Evolutionary conservation across 2,888 invertebrate species (phyloP).

Genomic region (Eledona agricola): DNA sequence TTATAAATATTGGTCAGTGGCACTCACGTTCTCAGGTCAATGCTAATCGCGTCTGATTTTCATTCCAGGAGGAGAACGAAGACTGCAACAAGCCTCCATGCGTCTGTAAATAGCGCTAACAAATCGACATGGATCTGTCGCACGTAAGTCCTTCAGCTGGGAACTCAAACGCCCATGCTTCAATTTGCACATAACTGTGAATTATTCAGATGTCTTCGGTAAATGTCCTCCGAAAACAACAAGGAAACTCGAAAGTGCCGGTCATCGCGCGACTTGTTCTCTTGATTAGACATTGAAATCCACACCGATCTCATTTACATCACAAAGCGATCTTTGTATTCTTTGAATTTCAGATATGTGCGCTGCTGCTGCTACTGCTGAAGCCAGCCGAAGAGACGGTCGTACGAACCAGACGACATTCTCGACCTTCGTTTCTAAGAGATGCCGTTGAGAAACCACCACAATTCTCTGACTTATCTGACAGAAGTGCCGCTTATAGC

Average conservation of each 20-base stretch:
- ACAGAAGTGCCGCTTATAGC: conserved; percentile 48
- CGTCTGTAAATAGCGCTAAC: conserved; percentile 11
- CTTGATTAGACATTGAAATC: conserved; percentile 2
- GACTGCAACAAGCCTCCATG: conserved; percentile 23
- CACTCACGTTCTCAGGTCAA: conserved; percentile 49
- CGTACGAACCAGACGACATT: conserved; percentile 2
- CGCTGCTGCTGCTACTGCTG: conserved; percentile 48
- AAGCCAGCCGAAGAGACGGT: conserved; percentile 50
- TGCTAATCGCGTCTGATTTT: conserved; percentile 28
- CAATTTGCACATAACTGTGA: conserved; percentile 18
- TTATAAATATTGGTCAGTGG: conserved; percentile 54
- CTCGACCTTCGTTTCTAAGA: conserved; percentile 60
- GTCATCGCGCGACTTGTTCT: conserved; percentile 7
- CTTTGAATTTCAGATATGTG: conserved; percentile 53
- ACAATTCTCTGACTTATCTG: conserved; percentile 39
- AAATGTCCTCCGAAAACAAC: conserved; percentile 3
- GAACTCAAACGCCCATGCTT: no score
- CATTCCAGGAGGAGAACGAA: conserved; percentile 39
- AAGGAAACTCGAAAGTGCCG: conserved; percentile 14
- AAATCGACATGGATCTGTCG: conserved; percentile 13
- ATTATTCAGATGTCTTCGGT: conserved; percentile 7
- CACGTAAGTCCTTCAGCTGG: no score
- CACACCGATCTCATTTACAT: background rate
- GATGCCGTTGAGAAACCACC: conserved; percentile 63
- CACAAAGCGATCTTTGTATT: no score